Conservation (phyloP, 2,113 vertebrate species). For the Notechis scutatus region DNA sequence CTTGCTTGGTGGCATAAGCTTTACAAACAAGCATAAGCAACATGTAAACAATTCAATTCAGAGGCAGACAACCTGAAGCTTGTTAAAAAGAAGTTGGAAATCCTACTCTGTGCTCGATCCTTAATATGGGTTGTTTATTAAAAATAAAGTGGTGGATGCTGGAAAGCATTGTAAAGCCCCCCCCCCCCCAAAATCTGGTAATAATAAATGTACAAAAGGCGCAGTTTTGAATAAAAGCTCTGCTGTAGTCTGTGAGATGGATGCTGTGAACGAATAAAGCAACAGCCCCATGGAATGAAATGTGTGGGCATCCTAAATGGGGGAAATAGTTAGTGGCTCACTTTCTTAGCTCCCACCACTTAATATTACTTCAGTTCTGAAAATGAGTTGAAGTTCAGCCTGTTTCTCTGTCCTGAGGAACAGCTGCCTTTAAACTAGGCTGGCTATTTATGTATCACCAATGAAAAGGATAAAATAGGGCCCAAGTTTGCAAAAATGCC, state of each 20-base stretch:
- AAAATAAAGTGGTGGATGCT: neutral
- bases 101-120: neutral
- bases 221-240: neutral
- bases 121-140: neutral
- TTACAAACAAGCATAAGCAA: neutral
- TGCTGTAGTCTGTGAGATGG: neutral
- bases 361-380: neutral
- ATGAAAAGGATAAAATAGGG: neutral
- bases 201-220: neutral
- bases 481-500: neutral
- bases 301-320: neutral
- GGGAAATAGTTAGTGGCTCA: neutral
- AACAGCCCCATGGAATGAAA: neutral
- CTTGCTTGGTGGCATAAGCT: neutral
- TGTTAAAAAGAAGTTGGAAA: neutral
- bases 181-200: neutral
- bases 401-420: neutral
- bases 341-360: neutral
- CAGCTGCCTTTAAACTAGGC: neutral
- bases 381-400: neutral
- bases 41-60: neutral
- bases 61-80: neutral
- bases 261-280: neutral
- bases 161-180: neutral
- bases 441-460: neutral